Evolutionary conservation across 2,113 vertebrate species (phyloP).

Genomic region (Heterocephalus glaber): DNA sequence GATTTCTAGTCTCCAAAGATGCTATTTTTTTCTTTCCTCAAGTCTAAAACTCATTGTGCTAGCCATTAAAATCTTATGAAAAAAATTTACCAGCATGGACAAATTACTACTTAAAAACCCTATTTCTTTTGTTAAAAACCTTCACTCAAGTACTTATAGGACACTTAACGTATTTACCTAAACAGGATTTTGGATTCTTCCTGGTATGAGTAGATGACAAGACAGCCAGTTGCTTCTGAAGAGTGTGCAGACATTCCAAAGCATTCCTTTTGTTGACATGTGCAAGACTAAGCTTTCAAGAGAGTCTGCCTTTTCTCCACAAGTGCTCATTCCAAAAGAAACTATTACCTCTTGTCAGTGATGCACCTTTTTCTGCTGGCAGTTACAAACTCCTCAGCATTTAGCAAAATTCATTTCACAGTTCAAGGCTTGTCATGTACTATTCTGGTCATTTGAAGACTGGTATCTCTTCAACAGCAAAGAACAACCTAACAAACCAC

Average conservation of each 20-base stretch:
- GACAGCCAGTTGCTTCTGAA: background rate
- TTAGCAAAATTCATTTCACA: background rate
- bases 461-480: background rate
- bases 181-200: background rate
- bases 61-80: background rate
- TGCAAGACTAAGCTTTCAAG: slow-evolving; percentile 27
- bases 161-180: background rate
- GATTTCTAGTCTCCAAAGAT: slow-evolving; percentile 32
- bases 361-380: background rate
- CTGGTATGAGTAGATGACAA: background rate
- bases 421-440: background rate
- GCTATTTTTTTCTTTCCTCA: background rate
- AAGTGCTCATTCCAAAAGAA: slow-evolving; percentile 11
- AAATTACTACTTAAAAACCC: background rate
- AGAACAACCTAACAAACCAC: background rate
- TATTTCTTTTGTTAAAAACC: slow-evolving; percentile 7
- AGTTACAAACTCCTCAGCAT: background rate
- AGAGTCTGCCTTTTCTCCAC: slow-evolving; percentile 29
- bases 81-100: background rate
- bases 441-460: background rate
- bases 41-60: background rate
- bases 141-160: background rate
- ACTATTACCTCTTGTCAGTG: background rate
- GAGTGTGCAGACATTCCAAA: slow-evolving; percentile 35
- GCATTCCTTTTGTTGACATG: slow-evolving; percentile 9